Evolutionary conservation across 2,888 invertebrate species (phyloP).

Genomic region (Furcula furcula): DNA sequence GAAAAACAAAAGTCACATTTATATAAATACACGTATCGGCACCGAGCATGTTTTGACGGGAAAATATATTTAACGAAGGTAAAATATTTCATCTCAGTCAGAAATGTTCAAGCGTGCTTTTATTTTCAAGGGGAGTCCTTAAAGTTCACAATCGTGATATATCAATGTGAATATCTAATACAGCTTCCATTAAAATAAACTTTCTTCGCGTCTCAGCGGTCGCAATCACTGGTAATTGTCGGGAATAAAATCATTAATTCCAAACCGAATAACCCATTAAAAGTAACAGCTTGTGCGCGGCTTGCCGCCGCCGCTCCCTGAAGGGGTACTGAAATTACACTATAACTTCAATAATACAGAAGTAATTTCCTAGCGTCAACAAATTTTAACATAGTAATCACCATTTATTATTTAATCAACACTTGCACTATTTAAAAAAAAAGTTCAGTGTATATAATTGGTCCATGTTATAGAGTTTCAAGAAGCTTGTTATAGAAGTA

Average conservation of each 20-base stretch:
- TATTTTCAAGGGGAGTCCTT: background rate
- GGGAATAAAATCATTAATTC: slow-evolving; percentile 79
- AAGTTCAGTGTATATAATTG: no score
- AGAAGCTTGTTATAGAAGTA: no score
- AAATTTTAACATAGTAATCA: background rate
- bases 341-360: slow-evolving; percentile 4
- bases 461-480: no score
- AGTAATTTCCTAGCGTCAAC: background rate
- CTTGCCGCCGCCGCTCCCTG: slow-evolving; percentile 32
- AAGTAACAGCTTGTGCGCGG: slow-evolving; percentile 76
- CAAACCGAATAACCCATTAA: slow-evolving; percentile 77
- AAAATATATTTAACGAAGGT: slow-evolving; percentile 21
- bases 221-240: slow-evolving; percentile 67
- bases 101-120: background rate
- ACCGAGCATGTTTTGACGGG: slow-evolving; percentile 26
- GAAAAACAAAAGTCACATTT: slow-evolving; percentile 71
- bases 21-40: slow-evolving; percentile 40
- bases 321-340: slow-evolving; percentile 15
- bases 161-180: slow-evolving; percentile 25
- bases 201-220: slow-evolving; percentile 38
- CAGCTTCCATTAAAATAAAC: slow-evolving; percentile 55
- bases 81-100: background rate
- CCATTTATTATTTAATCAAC: no score
- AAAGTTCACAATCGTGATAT: slow-evolving; percentile 1
- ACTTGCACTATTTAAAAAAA: no score